Evolutionary conservation across 2,888 invertebrate species (phyloP).

Genomic region (Agonum fuliginosum): DNA sequence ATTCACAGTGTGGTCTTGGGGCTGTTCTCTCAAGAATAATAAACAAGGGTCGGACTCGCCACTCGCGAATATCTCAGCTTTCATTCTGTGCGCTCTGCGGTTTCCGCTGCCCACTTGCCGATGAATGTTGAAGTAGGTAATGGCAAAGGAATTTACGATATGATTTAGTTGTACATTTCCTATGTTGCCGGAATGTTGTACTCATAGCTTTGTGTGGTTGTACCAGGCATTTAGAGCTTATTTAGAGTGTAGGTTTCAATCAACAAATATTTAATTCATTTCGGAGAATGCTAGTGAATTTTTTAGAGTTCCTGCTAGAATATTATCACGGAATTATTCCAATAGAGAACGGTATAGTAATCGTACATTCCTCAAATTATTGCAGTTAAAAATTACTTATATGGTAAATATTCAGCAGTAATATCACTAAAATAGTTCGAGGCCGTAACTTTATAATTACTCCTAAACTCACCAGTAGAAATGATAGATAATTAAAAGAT

Average conservation of each 20-base stretch:
- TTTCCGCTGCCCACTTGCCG: neutral
- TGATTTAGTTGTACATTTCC: slow-evolving; percentile 31
- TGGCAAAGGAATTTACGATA: slow-evolving; percentile 39
- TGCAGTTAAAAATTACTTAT: neutral
- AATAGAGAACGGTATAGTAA: neutral
- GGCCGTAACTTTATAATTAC: too few relatives aligned
- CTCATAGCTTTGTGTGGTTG: slow-evolving; percentile 21
- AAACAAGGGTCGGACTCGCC: slow-evolving; percentile 32
- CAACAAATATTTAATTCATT: slow-evolving; percentile 36
- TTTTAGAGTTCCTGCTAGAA: neutral
- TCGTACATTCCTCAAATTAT: neutral
- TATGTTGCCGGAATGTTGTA: neutral
- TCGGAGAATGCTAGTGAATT: neutral
- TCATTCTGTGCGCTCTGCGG: slow-evolving; percentile 35
- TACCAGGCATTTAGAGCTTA: slow-evolving; percentile 13
- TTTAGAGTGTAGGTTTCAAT: slow-evolving; percentile 4
- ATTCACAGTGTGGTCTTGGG: neutral
- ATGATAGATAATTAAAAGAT: too few relatives aligned
- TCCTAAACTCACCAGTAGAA: too few relatives aligned
- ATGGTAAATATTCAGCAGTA: too few relatives aligned
- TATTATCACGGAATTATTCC: neutral
- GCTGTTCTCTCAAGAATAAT: slow-evolving; percentile 9
- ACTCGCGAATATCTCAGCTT: slow-evolving; percentile 34
- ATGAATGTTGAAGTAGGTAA: slow-evolving; percentile 39
- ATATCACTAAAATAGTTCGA: too few relatives aligned